Conservation (phyloP, 2,888 invertebrate genomes). For the Metallyticus violacea region DNA sequence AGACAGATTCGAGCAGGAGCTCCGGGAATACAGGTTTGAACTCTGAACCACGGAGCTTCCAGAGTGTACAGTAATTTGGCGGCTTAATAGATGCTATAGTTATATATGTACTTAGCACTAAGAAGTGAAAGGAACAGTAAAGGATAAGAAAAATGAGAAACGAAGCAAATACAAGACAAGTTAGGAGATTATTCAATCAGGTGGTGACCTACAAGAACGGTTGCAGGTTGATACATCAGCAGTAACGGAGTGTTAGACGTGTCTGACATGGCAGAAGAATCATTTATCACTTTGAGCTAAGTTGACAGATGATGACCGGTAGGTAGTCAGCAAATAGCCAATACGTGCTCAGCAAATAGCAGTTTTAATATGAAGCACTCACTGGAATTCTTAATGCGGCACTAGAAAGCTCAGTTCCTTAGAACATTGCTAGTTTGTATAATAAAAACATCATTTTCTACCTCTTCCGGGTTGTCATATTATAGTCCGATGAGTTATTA, state of each 20-base stretch:
- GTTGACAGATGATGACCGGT: not conserved
- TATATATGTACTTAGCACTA: no score
- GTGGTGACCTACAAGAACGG: not conserved
- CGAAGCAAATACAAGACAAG: not conserved
- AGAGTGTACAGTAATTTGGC: no score
- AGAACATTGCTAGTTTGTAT: not conserved
- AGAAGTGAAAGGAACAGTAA: no score
- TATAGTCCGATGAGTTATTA: no score
- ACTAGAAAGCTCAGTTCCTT: not conserved
- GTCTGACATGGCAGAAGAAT: not conserved
- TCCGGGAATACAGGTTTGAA: no score
- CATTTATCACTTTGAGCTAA: not conserved
- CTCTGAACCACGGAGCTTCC: no score
- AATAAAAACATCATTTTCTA: not conserved
- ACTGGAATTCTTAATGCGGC: not conserved
- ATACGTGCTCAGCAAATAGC: not conserved
- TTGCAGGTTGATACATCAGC: not conserved
- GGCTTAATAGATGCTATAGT: no score
- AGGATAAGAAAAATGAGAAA: not conserved
- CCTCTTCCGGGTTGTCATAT: not conserved
- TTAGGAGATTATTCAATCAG: not conserved
- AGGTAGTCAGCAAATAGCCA: not conserved
- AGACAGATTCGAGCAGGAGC: no score
- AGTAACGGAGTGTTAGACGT: not conserved
- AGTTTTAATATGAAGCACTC: not conserved